Conservation (phyloP, 1,140 invertebrate species). For the Drosophila orosa region DNA sequence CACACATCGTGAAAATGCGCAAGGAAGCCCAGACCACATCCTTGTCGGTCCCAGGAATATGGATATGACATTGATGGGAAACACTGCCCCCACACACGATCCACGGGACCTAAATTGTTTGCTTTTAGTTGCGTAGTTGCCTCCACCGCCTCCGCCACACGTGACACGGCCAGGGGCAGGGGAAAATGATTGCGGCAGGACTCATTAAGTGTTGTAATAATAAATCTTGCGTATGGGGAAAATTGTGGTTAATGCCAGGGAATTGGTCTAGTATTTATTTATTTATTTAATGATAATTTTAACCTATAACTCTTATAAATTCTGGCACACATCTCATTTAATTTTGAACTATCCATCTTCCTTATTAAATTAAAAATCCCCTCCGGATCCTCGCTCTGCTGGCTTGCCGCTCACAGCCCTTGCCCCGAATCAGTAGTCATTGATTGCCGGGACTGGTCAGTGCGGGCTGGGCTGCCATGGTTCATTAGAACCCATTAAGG, state of each 20-base stretch:
- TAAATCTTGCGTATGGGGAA: constrained; percentile 4
- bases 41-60: constrained; percentile 26
- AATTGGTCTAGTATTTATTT: constrained; percentile 8
- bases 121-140: constrained; percentile 61
- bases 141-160: constrained; percentile 28
- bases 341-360: neutral
- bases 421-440: constrained; percentile 27
- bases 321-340: neutral
- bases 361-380: neutral
- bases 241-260: neutral
- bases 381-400: constrained; percentile 26
- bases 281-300: neutral
- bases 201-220: constrained; percentile 59
- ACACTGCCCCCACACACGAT: neutral
- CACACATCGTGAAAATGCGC: constrained; percentile 56
- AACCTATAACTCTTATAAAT: neutral
- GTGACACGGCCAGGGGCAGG: constrained; percentile 28
- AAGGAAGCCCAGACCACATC: constrained; percentile 49
- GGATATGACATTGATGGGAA: constrained; percentile 11
- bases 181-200: constrained; percentile 37
- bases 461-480: constrained; percentile 45
- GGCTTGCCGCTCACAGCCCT: neutral
- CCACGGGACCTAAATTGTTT: constrained; percentile 56
- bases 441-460: constrained; percentile 17
- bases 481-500: constrained; percentile 75